A percentile compares a stretch with the other conserved stretches of the same genome.
phyloP scores from a whole-genome alignment of 37 sponge, comb jelly and placozoan genomes.

The Eunapius fragilis region DNA sequence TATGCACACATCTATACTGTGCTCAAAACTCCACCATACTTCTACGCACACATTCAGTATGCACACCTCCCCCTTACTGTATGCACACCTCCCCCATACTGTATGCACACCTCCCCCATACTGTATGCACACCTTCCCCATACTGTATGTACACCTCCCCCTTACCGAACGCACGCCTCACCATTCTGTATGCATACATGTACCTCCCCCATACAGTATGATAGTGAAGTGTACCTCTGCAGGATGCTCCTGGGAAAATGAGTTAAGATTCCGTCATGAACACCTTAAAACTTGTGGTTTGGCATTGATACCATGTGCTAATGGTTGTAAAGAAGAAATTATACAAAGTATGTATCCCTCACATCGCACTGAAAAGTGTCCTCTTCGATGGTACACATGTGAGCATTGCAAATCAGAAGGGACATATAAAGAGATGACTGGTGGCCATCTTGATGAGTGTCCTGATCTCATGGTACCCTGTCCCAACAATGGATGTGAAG shows the following conservation, averaged over 20 bases:
- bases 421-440: slow-evolving; percentile 13
- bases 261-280: slow-evolving; percentile 4
- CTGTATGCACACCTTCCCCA: too few relatives aligned
- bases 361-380: slow-evolving; percentile 10
- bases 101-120: too few relatives aligned
- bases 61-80: too few relatives aligned
- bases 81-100: too few relatives aligned
- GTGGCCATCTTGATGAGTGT: slow-evolving; percentile 23
- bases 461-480: slow-evolving; percentile 16
- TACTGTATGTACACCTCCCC: too few relatives aligned
- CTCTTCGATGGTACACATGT: slow-evolving; percentile 14
- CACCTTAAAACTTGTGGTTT: slow-evolving; percentile 12
- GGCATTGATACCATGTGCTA: slow-evolving; percentile 10
- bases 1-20: too few relatives aligned
- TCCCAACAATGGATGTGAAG: slow-evolving; percentile 8
- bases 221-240: too few relatives aligned
- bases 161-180: too few relatives aligned
- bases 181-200: too few relatives aligned
- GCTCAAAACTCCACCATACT: too few relatives aligned
- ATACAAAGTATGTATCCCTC: neutral
- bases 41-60: too few relatives aligned
- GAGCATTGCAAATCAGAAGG: slow-evolving; percentile 29
- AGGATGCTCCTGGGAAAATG: slow-evolving; percentile 36
- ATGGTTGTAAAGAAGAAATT: slow-evolving; percentile 6
- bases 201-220: too few relatives aligned